phyloP scores from a whole-genome alignment of 2,888 invertebrate species.

The Patella caerulea region DNA sequence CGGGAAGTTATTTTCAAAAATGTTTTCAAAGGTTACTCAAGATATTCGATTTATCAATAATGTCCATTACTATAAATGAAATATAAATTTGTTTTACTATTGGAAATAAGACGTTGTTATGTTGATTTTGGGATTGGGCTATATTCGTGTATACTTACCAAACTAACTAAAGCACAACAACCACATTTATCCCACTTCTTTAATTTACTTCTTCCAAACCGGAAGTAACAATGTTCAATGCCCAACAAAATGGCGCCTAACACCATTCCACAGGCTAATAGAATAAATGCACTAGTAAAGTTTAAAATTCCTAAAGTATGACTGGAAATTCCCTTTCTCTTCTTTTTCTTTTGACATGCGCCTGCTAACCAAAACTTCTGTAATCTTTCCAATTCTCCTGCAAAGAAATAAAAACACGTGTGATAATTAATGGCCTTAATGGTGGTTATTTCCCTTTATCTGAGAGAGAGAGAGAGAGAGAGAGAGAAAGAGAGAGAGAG shows the following conservation, averaged over 20 bases:
- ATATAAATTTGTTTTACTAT: too few species aligned
- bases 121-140: too few species aligned
- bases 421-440: too few species aligned
- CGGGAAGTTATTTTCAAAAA: too few species aligned
- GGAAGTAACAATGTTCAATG: conserved; percentile 94
- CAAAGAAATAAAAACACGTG: conserved; percentile 18
- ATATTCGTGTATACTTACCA: conserved; percentile 78
- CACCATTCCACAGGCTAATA: conserved; percentile 94
- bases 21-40: too few species aligned
- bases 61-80: too few species aligned
- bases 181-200: conserved; percentile 82
- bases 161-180: conserved; percentile 93
- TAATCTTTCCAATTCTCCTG: conserved; percentile 92
- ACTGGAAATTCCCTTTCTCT: conserved; percentile 81
- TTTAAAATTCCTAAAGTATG: conserved; percentile 78
- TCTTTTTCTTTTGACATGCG: conserved; percentile 87
- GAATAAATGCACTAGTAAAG: conserved; percentile 96
- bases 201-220: conserved; percentile 76
- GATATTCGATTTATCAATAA: too few species aligned
- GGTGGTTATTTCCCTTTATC: too few species aligned
- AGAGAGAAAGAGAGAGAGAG: too few species aligned
- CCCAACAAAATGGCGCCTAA: conserved; percentile 89
- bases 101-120: too few species aligned
- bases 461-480: too few species aligned
- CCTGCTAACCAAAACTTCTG: conserved; percentile 96